Evolutionary conservation across 2,113 vertebrate species (phyloP).

Genomic region (Xiphias gladius): DNA sequence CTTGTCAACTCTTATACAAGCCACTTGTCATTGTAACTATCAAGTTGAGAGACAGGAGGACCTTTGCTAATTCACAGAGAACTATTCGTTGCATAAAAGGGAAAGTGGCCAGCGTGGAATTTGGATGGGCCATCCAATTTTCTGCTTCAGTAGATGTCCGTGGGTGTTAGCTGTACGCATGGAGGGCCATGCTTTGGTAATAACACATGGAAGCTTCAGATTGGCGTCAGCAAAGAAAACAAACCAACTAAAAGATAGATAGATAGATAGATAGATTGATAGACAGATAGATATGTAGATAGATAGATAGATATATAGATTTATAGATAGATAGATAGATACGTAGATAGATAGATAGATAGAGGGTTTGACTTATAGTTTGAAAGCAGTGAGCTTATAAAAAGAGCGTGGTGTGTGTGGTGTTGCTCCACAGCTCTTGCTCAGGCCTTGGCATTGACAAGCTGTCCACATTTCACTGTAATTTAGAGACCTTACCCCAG

Average conservation of each 20-base stretch:
- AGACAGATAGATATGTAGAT: constrained; percentile 26
- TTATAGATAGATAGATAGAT: constrained; percentile 29
- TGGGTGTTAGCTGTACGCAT: constrained; percentile 26
- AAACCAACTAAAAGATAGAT: background rate
- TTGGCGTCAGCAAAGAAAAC: constrained; percentile 1
- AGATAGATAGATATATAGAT: constrained; percentile 11
- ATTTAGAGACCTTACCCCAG: constrained; percentile 82
- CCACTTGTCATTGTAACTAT: constrained; percentile 54
- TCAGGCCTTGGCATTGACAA: constrained; percentile 81
- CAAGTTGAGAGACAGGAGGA: constrained; percentile 11
- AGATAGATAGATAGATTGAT: constrained; percentile 22
- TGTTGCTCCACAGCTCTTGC: constrained; percentile 64
- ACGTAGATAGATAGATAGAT: constrained; percentile 26
- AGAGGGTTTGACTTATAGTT: background rate
- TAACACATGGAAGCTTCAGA: constrained; percentile 29
- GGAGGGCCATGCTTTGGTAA: constrained; percentile 11
- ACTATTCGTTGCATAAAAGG: constrained; percentile 23
- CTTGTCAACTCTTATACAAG: constrained; percentile 32
- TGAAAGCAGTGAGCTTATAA: constrained; percentile 45
- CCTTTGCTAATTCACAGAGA: constrained; percentile 31
- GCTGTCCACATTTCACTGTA: constrained; percentile 83
- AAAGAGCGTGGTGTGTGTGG: constrained; percentile 46
- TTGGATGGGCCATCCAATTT: constrained; percentile 59
- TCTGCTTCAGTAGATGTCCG: constrained; percentile 61
- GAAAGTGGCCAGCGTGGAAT: constrained; percentile 49